Percentiles rank a stretch among this genome's conserved stretches.
Evolutionary conservation across 2,888 invertebrate species (phyloP).

Genomic region (Lasioglossum zephyrum): DNA sequence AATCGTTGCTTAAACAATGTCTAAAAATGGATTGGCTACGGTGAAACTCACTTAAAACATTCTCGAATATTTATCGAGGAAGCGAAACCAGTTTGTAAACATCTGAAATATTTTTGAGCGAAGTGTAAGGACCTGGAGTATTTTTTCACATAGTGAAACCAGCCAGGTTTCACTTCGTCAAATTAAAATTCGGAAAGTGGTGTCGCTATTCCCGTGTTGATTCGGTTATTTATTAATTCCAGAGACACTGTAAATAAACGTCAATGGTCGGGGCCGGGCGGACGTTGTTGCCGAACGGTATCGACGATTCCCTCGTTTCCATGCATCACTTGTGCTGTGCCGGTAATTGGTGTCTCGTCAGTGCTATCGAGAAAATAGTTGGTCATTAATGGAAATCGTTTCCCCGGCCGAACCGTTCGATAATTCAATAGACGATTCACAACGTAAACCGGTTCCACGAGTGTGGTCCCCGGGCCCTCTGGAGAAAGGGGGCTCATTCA

Average conservation of each 20-base stretch:
- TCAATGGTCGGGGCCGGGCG: not conserved
- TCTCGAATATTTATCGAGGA: not conserved
- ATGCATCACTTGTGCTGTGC: not conserved
- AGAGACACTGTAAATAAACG: not conserved
- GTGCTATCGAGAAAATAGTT: conserved; percentile 18
- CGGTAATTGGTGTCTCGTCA: not conserved
- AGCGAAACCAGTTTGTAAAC: not conserved
- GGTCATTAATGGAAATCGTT: conserved; percentile 49
- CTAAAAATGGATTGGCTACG: not conserved
- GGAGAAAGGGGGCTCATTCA: conserved; percentile 58
- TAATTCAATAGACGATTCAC: conserved; percentile 56
- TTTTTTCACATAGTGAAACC: not conserved
- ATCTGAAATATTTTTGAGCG: not conserved
- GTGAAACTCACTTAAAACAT: not conserved
- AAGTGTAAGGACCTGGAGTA: not conserved
- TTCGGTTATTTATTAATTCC: not conserved
- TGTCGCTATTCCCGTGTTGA: not conserved
- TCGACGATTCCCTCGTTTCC: not conserved
- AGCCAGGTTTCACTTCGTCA: not conserved
- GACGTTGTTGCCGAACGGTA: not conserved
- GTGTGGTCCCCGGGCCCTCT: conserved; percentile 41
- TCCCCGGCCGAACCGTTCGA: conserved; percentile 30
- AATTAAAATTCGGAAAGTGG: not conserved
- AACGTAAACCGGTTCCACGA: conserved; percentile 46
- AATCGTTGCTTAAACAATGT: no score